Base-by-base conservation (phyloP, 1,140 invertebrate genomes). In the Helicorthomorpha holstii region DNA sequence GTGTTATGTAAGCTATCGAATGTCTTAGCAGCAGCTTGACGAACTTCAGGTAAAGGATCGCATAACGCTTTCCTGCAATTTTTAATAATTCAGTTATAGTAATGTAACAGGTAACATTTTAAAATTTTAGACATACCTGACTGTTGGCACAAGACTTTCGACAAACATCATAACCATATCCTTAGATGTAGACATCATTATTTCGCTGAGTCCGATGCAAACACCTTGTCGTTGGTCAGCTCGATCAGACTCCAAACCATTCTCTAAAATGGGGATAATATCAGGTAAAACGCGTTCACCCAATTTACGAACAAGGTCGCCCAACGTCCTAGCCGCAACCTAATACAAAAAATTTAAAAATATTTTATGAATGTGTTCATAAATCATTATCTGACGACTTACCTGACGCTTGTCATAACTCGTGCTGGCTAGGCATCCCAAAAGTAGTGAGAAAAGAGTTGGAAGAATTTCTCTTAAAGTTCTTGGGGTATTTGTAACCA, bases 161-260 rank as follows among this genome's bases (percentile, higher is more conserved):
- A 93, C 88, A 69, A 93, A 94, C 1, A 83, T 83, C 1, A 92
- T 68, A 4, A 94, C 85, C 81, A 96, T 94, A 59, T 98, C 94
- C 61, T 81, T 80, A 49, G 86, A 93, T 1, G 92, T 97, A 41
- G 92, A 94, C 2, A 82, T 80, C 81, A 98, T 95, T 58, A 99
- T 98, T 75, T 99, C 96, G 1, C 88, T 90, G 1, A 99, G 73
- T 3, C 94, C 94, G 65, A 98, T 96, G 66, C 94, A 97, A 12
- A 98, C 95, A 59, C 94, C 95, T 69, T 98, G 90, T 26, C 94
- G 73, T 67, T 97, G 90, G 70, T 97, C 93, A 7, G 88, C 67
- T 46, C 85, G 77, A 46, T 90, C 81, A 1, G 90, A 95, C 59
- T 92, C 81, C 42, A 98, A 70, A 1, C 93, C 92, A 54, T 79